Conservation (phyloP, 2,888 invertebrate species). For the Stenchaetothrips biformis region DNA sequence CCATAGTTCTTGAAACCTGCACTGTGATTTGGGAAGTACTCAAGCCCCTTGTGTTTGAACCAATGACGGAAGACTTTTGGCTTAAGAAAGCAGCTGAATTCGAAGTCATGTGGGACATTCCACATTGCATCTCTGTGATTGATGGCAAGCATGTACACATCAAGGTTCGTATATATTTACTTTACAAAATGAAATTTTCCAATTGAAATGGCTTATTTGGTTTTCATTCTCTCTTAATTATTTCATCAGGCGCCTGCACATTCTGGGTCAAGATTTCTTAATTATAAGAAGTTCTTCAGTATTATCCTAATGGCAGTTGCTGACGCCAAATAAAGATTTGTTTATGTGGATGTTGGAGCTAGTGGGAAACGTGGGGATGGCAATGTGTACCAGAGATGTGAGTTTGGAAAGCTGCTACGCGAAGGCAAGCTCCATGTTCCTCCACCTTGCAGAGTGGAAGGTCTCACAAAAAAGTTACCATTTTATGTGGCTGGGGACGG, state of each 20-base stretch:
- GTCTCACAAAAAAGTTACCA: neutral
- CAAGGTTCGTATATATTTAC: neutral
- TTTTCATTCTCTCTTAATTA: neutral
- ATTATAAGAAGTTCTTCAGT: neutral
- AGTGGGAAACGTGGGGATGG: neutral
- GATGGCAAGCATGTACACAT: neutral
- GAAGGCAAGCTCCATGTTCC: neutral
- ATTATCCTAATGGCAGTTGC: neutral
- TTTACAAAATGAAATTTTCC: neutral
- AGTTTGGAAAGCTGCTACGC: neutral
- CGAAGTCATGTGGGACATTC: neutral
- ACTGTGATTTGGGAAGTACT: neutral
- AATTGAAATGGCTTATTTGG: neutral
- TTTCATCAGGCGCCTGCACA: neutral
- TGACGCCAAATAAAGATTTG: neutral
- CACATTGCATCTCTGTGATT: neutral
- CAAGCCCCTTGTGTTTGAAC: neutral
- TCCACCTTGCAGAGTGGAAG: neutral
- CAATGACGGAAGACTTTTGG: neutral
- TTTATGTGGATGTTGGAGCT: neutral
- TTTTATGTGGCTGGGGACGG: neutral
- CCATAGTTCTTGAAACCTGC: neutral
- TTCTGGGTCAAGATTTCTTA: neutral
- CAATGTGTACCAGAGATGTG: neutral
- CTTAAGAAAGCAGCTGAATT: neutral